Evolutionary conservation across 2,113 vertebrate genomes (phyloP).

Genomic region (Tupaia tana): DNA sequence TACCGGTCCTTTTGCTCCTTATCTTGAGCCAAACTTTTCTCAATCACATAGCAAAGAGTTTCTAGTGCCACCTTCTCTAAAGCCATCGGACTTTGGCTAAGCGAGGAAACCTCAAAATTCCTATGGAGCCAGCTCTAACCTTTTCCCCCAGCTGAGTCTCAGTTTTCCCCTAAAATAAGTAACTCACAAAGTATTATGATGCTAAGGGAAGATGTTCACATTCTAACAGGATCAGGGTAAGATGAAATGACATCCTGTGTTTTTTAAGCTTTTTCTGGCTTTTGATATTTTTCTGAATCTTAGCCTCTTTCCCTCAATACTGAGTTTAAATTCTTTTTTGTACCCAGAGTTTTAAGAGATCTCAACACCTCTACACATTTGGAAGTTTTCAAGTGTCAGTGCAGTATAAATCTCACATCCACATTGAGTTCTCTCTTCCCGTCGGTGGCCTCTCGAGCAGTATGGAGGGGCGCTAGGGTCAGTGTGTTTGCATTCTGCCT

Average conservation of each 20-base stretch:
- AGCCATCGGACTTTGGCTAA: not conserved
- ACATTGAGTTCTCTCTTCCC: too few relatives aligned
- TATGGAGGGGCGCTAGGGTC: not conserved
- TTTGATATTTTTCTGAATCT: not conserved
- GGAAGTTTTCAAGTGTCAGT: not conserved
- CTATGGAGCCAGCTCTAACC: not conserved
- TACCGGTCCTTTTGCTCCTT: not conserved
- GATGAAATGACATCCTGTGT: not conserved
- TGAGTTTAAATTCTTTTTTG: not conserved
- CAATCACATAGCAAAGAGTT: not conserved
- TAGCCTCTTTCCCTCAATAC: not conserved
- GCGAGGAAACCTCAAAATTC: not conserved
- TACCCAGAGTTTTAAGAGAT: not conserved
- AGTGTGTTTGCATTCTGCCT: not conserved
- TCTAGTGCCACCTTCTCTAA: not conserved
- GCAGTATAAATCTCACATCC: not conserved
- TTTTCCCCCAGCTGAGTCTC: not conserved
- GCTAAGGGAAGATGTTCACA: not conserved
- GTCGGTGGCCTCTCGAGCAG: not conserved
- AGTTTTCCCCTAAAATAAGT: not conserved
- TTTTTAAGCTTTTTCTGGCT: not conserved
- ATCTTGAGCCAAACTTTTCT: not conserved
- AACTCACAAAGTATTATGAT: not conserved
- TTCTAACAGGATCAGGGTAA: not conserved
- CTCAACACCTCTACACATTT: not conserved